Conservation (phyloP, 2,797 vertebrate genomes). For the Podargus strigoides region DNA sequence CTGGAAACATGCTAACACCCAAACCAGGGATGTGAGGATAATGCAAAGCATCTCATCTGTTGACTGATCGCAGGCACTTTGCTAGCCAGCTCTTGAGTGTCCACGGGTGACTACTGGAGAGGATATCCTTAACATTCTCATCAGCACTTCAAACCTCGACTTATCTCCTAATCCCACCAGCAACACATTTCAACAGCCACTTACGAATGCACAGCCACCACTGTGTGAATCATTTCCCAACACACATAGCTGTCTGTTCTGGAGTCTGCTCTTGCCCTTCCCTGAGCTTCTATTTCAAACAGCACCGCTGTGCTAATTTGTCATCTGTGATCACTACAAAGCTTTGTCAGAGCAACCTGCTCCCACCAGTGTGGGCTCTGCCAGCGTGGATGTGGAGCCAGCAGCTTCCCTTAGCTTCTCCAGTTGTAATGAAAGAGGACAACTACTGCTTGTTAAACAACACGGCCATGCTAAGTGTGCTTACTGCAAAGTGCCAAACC, state of each 20-base stretch:
- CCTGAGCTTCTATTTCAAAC: not conserved
- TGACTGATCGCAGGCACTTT: slow-evolving; percentile 13
- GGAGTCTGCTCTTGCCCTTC: not conserved
- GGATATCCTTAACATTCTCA: slow-evolving; percentile 57
- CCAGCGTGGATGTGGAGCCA: not conserved
- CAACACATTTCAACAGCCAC: slow-evolving; percentile 67
- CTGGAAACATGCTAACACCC: not conserved
- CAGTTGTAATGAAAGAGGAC: not conserved
- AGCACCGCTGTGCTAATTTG: not conserved
- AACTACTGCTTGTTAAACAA: not conserved
- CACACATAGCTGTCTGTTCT: slow-evolving; percentile 28
- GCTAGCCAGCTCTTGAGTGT: slow-evolving; percentile 23
- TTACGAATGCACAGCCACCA: slow-evolving; percentile 13
- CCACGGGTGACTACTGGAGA: not conserved
- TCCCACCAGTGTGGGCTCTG: not conserved
- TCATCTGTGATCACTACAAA: slow-evolving; percentile 18
- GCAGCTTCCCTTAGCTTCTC: not conserved
- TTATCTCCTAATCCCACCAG: slow-evolving; percentile 61
- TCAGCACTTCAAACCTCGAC: slow-evolving; percentile 51
- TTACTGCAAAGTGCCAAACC: not conserved
- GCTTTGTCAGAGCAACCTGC: not conserved
- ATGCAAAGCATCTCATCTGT: not conserved
- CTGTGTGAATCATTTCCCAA: slow-evolving; percentile 17
- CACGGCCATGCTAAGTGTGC: not conserved
- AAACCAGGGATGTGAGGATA: not conserved